Percentiles rank a stretch among this genome's conserved stretches.
These are phyloP conservation scores for Aleiodes testaceus DNA, from an alignment of 2,888 invertebrate species.

Conservation along the genomic window DNA sequence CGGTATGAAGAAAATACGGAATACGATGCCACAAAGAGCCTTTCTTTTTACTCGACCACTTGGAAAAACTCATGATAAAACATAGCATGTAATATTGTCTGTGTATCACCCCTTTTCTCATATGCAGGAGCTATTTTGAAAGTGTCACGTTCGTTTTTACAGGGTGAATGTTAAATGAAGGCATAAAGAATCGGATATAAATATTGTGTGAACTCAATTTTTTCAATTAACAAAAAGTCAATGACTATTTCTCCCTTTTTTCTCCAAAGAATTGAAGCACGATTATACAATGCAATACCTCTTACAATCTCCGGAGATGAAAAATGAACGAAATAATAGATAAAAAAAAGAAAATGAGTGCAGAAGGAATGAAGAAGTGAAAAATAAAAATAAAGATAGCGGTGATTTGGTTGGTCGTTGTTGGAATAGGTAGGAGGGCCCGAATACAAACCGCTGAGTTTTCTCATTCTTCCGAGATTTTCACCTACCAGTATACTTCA, in stretches of 20 bases:
- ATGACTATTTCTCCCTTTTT: neutral
- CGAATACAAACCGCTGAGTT: conserved; percentile 28
- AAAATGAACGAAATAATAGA: neutral
- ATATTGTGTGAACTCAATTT: too few relatives aligned
- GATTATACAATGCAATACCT: neutral
- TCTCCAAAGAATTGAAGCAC: neutral
- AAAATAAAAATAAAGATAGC: conserved; percentile 6
- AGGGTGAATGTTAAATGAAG: too few relatives aligned
- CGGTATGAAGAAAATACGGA: too few relatives aligned
- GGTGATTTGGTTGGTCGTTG: neutral
- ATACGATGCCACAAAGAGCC: too few relatives aligned
- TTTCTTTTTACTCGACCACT: too few relatives aligned
- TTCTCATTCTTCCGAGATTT: conserved; percentile 27
- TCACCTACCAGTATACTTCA: conserved; percentile 14
- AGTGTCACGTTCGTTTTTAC: too few relatives aligned
- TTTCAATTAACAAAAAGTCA: too few relatives aligned
- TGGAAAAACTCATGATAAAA: too few relatives aligned
- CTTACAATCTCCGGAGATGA: conserved; percentile 1
- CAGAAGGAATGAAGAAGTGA: neutral
- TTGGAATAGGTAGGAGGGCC: neutral
- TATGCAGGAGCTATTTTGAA: too few relatives aligned
- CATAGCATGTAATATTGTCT: too few relatives aligned
- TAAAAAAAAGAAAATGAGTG: neutral
- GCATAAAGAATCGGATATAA: too few relatives aligned
- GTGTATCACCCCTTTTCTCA: too few relatives aligned